Base-by-base conservation (phyloP, 1,140 invertebrate species). In the Temnothorax nylanderi region DNA sequence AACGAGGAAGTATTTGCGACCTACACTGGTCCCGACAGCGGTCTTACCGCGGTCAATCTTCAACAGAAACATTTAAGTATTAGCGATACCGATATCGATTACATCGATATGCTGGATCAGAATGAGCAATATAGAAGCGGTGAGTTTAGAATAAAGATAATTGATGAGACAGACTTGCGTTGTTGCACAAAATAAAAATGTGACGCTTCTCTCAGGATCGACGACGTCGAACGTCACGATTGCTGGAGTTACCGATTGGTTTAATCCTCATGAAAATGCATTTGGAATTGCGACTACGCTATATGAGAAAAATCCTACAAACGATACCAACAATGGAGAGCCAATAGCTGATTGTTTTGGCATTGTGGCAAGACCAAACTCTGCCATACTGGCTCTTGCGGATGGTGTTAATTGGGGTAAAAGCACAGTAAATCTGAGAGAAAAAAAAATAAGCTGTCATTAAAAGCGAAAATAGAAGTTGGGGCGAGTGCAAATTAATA, bases 341-440 rank as follows among this genome's bases (percentile, higher is more conserved):
- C 98, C 98, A 18, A 98, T 99, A 88, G 98, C 98, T 18, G 98
- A 99, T 95, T 97, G 98, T 90, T 99, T 98, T 96, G 98, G 97
- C 2, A 96, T 99, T 60, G 97, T 98, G 88, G 97, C 97, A 5
- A 95, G 98, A 58, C 96, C 96, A 64, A 98, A 99, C 94, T 98
- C 97, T 86, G 97, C 97, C 5, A 96, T 99, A 85, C 95, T 99
- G 91, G 97, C 97, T 49, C 96, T 99, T 65, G 98, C 98, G 16
- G 98, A 99, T 96, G 98, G 98, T 54, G 98, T 99, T 0, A 99
- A 99, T 95, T 99, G 98, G 98, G 98, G 98, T 94, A 96, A 97
- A 51, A 74, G 44, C 47, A 49, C 41, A 51, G 26, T 32, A 41
- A 11, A 49, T 49, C 11, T 34, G 16, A 32, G 51, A 71, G 13